Evolutionary conservation across 2,113 vertebrate genomes (phyloP).

Genomic region (Phoxinus phoxinus): DNA sequence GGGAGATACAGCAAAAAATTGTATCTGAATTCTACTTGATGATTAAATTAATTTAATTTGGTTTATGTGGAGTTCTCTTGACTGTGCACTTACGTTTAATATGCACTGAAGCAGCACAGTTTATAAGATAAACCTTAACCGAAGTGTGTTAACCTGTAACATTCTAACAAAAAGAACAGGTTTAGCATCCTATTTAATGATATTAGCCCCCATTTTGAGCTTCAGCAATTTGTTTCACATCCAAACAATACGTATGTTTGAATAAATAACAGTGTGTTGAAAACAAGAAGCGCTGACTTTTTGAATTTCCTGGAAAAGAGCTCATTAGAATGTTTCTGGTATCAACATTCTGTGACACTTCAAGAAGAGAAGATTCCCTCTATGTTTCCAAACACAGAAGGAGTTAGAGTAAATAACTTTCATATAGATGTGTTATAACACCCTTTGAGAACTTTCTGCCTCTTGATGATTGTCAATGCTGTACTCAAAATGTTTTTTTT

Average conservation of each 20-base stretch:
- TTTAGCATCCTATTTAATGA: not conserved
- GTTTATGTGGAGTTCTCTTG: not conserved
- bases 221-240: conserved; percentile 67
- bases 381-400: not conserved
- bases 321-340: conserved; percentile 17
- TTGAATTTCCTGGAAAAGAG: conserved; percentile 59
- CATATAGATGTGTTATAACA: not conserved
- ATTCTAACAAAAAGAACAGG: conserved; percentile 5
- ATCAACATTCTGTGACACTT: conserved; percentile 14
- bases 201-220: conserved; percentile 58
- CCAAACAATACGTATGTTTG: conserved; percentile 74
- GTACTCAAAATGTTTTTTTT: not conserved
- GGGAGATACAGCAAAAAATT: too few relatives aligned
- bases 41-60: not conserved
- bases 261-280: conserved; percentile 66
- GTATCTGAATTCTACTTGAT: too few relatives aligned
- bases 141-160: not conserved
- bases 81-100: not conserved
- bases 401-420: not conserved
- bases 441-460: not conserved
- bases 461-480: not conserved
- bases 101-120: not conserved
- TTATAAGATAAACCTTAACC: not conserved
- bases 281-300: conserved; percentile 32
- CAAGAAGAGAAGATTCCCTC: not conserved